phyloP scores from a whole-genome alignment of 2,888 invertebrate genomes.

The Pinctada fucata region DNA sequence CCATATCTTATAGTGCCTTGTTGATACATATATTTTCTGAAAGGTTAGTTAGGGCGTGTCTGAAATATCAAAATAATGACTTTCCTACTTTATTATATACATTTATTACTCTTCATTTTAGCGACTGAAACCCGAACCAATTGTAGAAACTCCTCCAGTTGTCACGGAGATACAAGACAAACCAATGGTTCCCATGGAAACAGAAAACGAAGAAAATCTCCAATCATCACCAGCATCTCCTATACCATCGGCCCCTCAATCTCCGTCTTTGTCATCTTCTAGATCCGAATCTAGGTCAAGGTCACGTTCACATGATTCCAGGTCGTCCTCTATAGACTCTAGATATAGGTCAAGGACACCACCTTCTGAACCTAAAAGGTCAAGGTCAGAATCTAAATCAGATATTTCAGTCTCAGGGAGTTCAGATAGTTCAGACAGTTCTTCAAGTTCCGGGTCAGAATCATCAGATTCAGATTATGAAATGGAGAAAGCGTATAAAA shows the following conservation, averaged over 20 bases:
- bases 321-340: not conserved
- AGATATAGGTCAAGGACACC: not conserved
- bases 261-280: slow-evolving; percentile 18
- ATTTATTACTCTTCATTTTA: no score
- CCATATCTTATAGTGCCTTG: no score
- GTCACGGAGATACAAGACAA: no score
- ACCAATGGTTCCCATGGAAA: no score
- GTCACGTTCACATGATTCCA: slow-evolving; percentile 1
- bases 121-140: no score
- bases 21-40: no score
- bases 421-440: slow-evolving; percentile 16
- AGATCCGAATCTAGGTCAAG: slow-evolving; percentile 14
- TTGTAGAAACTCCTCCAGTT: no score
- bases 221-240: slow-evolving; percentile 20
- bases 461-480: slow-evolving; percentile 3
- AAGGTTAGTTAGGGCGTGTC: no score
- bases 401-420: slow-evolving; percentile 4
- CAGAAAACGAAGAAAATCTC: not conserved
- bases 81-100: no score
- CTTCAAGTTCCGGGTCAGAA: slow-evolving; percentile 18
- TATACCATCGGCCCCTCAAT: slow-evolving; percentile 24
- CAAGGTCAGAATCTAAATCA: slow-evolving; percentile 13
- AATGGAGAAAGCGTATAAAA: slow-evolving; percentile 3
- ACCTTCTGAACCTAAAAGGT: not conserved
- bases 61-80: no score